Evolutionary conservation across 1,140 invertebrate genomes (phyloP).

Genomic region (Drosophila pseudoananassae): DNA sequence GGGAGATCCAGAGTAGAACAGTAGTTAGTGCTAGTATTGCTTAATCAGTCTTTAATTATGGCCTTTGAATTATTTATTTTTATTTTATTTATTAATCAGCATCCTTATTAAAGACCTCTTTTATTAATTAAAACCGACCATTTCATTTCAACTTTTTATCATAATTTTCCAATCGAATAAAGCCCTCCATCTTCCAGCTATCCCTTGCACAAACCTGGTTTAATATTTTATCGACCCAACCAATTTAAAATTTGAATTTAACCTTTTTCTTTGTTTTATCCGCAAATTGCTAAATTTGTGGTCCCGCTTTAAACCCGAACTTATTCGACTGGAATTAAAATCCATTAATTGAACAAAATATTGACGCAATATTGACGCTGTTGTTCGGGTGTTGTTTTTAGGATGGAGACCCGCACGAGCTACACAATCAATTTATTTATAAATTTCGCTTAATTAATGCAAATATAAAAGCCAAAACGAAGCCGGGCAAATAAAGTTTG

Average conservation of each 20-base stretch:
- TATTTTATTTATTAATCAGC: background rate
- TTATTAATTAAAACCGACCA: constrained; percentile 9
- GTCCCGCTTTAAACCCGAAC: constrained; percentile 43
- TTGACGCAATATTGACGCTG: constrained; percentile 42
- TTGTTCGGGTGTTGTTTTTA: constrained; percentile 23
- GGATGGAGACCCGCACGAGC: constrained; percentile 38
- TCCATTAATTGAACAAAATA: constrained; percentile 61
- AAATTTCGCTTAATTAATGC: constrained; percentile 74
- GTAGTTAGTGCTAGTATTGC: background rate
- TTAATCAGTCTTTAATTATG: background rate
- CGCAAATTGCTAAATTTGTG: constrained; percentile 42
- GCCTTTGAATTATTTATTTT: background rate
- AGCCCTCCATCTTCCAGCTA: background rate
- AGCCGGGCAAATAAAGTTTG: constrained; percentile 50
- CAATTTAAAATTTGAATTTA: constrained; percentile 1
- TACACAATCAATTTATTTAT: constrained; percentile 75
- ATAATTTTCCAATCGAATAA: constrained; percentile 26
- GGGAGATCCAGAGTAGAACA: too few species aligned
- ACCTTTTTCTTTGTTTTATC: constrained; percentile 10
- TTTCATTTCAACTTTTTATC: constrained; percentile 1
- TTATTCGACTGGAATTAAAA: constrained; percentile 67
- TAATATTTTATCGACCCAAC: constrained; percentile 12
- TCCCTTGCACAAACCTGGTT: constrained; percentile 8
- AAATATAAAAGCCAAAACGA: constrained; percentile 42
- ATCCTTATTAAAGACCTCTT: constrained; percentile 12